Evolutionary conservation across 2,113 vertebrate genomes (phyloP), one percentile per base, ranked within the genome.

Genomic region (Amblyornis subalaris): DNA sequence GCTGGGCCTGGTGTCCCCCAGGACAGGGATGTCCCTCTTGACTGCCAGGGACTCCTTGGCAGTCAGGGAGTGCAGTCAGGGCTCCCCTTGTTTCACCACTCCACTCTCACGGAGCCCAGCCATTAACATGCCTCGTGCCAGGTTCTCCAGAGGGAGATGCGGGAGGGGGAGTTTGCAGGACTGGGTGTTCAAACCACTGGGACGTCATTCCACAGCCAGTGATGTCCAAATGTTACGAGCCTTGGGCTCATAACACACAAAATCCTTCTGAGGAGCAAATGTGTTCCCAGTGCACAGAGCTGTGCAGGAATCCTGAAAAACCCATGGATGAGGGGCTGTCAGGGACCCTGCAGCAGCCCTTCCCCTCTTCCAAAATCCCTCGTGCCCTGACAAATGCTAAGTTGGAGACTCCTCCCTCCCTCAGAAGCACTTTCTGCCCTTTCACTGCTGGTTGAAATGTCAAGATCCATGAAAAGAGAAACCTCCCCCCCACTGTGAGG

Each of bases 311-410:
- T 42, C 35, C 62, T 22, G 10, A 6, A 40, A 55, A 54, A 4
- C 25, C 9, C 15, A 1, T 0, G 2, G 11, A 3, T 5, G 7
- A 36, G 42, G 42, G 9, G 6, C 24, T 23, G 28, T 7, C 25
- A 9, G 26, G 5, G 31, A 28, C 24, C 22, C 26, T 7, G 3
- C 50, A 38, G 50, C 67, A 58, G 9, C 73, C 42, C 53, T 62
- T 42, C 35, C 51, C 65, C 10, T 1, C 35, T 22, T 20, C 44
- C 58, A 4, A 24, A 55, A 23, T 12, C 36, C 58, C 26, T 58
- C 7, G 0, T 24, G 53, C 74, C 45, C 65, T 55, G 31, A 14
- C 11, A 54, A 12, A 13, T 0, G 0, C 4, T 5, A 7, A n/a
- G 18, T 1, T 9, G 54, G 67, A 65, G n/a, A 8, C 6, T 42